phyloP scores from a whole-genome alignment of 2,797 vertebrate genomes.

The Sebastes taczanowskii region DNA sequence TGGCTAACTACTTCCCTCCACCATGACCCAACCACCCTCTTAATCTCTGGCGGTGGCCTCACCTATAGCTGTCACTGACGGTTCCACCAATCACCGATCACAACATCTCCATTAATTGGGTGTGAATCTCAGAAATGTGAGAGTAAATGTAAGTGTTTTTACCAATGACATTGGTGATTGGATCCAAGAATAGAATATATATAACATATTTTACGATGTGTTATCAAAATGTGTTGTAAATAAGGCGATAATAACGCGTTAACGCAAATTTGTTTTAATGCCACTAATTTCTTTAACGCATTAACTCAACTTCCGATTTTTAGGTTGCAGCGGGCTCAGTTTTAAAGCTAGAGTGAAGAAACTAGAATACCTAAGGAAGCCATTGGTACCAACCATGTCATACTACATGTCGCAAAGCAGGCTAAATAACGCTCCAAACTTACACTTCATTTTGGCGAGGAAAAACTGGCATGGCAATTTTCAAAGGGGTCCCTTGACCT shows the following conservation, averaged over 20 bases:
- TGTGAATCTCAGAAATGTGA: slow-evolving; percentile 6
- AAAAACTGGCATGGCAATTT: no score
- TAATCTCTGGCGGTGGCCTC: slow-evolving; percentile 66
- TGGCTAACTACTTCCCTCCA: slow-evolving; percentile 71
- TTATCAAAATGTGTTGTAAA: background rate
- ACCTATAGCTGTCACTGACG: slow-evolving; percentile 54
- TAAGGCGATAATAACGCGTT: background rate
- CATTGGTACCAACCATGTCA: no score
- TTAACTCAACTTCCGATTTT: no score
- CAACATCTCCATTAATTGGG: slow-evolving; percentile 50
- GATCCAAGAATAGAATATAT: background rate
- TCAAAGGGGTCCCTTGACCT: no score
- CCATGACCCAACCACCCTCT: slow-evolving; percentile 60
- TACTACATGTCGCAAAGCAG: no score
- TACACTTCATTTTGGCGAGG: no score
- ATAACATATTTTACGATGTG: background rate
- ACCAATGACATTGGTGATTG: background rate
- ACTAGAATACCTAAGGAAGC: no score
- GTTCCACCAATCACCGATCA: slow-evolving; percentile 39
- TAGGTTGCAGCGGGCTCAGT: no score
- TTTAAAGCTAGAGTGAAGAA: no score
- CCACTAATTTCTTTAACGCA: no score
- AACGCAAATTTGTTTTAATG: no score
- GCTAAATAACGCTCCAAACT: no score
- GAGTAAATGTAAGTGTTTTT: background rate